Base-by-base conservation (phyloP, 23 tunicate genomes). In the Clavelina lepadiformis region DNA sequence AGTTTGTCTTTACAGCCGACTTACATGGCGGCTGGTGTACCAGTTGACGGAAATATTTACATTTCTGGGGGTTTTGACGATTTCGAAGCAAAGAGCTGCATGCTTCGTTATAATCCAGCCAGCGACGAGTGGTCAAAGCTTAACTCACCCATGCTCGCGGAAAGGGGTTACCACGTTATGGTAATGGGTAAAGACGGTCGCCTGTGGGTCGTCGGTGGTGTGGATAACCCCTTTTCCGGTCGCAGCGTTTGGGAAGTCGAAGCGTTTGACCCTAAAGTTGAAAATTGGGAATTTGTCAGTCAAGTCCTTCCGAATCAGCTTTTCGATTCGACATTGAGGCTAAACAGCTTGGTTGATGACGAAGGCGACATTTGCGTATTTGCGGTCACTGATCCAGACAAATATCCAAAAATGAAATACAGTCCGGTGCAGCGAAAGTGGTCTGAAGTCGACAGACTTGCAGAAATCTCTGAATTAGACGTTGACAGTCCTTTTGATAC, bases 161-260 rank as follows among this genome's bases (percentile, higher is more conserved):
- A 76, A 19, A 79, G 97, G 1, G 97, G 89, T 3, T 89, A 72
- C 59, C 97, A 89, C 70, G 97, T 82, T 38, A 75, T 81, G 80
- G 41, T 81, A 24, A 46, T 69, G 28, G 84, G 69, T 1, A 58
- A 69, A 28, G 78, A 89, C 33, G 97, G 83, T 1, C 64, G 47
- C 23, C 23, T 89, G 46, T 89, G 97, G 97, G 83, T 66, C 0
- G 61, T 89, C 2, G 97, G 97, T 15, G 97, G 97, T 13, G 75
- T 81, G 3, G 97, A 89, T 50, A 89, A 81, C 36, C 97, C 97
- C 5, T 89, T 91, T 41, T 64, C 92, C 3, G 92, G 92, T 0
- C 62, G 92, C 4, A 91, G 83, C 36, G 92, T 91, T 2, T 82
- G 98, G 92, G 86, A 91, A 50, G 83, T 91, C 15, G 92, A 91